Conservation (phyloP, 2,888 invertebrate genomes). For the Tortricodes alternella region DNA sequence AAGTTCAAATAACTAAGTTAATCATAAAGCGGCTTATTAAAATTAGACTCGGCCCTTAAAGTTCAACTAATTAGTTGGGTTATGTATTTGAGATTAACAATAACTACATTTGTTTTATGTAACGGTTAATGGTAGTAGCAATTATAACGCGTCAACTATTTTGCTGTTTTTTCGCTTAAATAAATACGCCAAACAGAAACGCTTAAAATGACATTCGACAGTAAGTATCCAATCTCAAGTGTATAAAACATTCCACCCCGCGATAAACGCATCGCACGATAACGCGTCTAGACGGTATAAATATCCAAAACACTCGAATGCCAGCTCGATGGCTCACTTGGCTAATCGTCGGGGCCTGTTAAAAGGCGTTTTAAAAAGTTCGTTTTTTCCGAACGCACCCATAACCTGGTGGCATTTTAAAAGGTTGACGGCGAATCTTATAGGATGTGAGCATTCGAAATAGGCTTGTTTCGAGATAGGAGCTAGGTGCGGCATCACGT, state of each 20-base stretch:
- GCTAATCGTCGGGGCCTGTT: constrained; percentile 70
- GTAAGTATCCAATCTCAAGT: constrained; percentile 61
- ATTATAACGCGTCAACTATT: too few species aligned
- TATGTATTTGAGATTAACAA: constrained; percentile 34
- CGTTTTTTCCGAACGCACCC: constrained; percentile 60
- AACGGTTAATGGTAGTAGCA: neutral
- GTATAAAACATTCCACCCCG: constrained; percentile 72
- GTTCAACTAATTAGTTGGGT: constrained; percentile 45
- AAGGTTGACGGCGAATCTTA: constrained; percentile 73
- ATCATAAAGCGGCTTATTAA: constrained; percentile 34
- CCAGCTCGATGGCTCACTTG: constrained; percentile 79
- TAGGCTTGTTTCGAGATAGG: constrained; percentile 60
- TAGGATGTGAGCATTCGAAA: constrained; percentile 62
- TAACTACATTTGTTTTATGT: constrained; percentile 14
- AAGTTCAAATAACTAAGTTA: constrained; percentile 29
- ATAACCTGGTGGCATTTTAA: constrained; percentile 69
- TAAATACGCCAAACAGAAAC: neutral
- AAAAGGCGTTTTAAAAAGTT: constrained; percentile 53
- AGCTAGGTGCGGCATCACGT: constrained; percentile 47
- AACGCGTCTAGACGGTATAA: constrained; percentile 79
- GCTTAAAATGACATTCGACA: constrained; percentile 24
- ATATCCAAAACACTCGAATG: constrained; percentile 77
- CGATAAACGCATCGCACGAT: constrained; percentile 72
- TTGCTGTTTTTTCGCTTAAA: too few species aligned
- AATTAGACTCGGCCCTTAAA: constrained; percentile 41